Evolutionary conservation across 2,888 invertebrate genomes (phyloP), one percentile per base, ranked within the genome.

Genomic region (Spicauda simplicius): DNA sequence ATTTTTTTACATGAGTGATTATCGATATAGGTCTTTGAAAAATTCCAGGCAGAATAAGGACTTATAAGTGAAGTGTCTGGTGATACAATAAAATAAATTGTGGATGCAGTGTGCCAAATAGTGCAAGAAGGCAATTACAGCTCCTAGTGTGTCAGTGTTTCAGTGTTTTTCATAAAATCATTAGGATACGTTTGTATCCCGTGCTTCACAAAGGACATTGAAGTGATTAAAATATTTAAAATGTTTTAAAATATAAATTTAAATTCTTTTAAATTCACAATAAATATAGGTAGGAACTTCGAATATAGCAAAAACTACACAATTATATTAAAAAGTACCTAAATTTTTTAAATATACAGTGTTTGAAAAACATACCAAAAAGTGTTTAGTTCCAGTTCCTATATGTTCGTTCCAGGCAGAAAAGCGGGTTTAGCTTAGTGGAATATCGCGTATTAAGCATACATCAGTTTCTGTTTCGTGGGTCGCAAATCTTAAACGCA

Each of bases 21-120:
- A 54, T 14, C 6, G 45, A 52, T 69, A 72, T 73, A 74, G 70
- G 72, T 67, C 71, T 56, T 66, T 74, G 70, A 69, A 71, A 68
- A 56, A 71, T 81, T 82, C 72, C 78, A 82, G 81, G 76, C 11
- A 33, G 50, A 62, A 72, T 68, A 68, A 58, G 70, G 80, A 74
- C 78, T 75, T 72, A 60, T 45, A 80, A 87, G 86, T 89, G 86
- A 84, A 84, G 87, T 88, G 86, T 79, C 77, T 74, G 82, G 85
- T 87, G 85, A 76, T 69, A 41, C 65, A 45, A 56, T 71, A 53
- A 70, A 55, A 60, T 4, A 48, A 66, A 59, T 37, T 18, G 65
- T 16, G 77, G 76, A 78, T 68, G 78, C 70, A 71, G 75, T 79
- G 79, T 78, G 84, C 82, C 84, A 81, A 84, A 76, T 86, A 80